Evolutionary conservation across 2,888 invertebrate species (phyloP).

Genomic region (Spilarctia lutea): DNA sequence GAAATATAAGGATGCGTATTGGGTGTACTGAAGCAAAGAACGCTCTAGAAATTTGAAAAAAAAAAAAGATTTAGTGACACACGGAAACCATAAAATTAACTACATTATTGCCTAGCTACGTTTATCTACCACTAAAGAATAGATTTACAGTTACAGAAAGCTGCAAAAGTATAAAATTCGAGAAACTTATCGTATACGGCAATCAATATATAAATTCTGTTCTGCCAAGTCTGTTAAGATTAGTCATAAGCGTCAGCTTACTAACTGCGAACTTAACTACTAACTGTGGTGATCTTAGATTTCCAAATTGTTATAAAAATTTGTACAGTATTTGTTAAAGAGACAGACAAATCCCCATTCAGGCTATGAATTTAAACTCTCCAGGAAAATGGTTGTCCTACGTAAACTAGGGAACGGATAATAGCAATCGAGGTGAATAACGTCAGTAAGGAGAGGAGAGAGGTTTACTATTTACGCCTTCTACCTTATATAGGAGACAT

Average conservation of each 20-base stretch:
- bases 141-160: background rate
- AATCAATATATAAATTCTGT: background rate
- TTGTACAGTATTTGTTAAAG: background rate
- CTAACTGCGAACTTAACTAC: background rate
- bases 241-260: background rate
- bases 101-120: no score
- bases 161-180: background rate
- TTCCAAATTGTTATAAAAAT: background rate
- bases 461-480: background rate
- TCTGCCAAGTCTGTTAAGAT: background rate
- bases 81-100: background rate
- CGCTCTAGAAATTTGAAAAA: conserved; percentile 65
- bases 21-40: conserved; percentile 84
- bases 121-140: background rate
- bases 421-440: background rate
- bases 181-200: no score
- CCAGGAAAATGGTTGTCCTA: background rate
- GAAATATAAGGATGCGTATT: conserved; percentile 86
- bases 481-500: background rate
- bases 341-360: background rate
- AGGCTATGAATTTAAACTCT: background rate
- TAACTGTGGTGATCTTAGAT: background rate
- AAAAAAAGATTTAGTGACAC: background rate
- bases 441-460: background rate
- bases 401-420: background rate